Evolutionary conservation across 2,113 vertebrate genomes (phyloP).

Genomic region (Bufo gargarizans): DNA sequence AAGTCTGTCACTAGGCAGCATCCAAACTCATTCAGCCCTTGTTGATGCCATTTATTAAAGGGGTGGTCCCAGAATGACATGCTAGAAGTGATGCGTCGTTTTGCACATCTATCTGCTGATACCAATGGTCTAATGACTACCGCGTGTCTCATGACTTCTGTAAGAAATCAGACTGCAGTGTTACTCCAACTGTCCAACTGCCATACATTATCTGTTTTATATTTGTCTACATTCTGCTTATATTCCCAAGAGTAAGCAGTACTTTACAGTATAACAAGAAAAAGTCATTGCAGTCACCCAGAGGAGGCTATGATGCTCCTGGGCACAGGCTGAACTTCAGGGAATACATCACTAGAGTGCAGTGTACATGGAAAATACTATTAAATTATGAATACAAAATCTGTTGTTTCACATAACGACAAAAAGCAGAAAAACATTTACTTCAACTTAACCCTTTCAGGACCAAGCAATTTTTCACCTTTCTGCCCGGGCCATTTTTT

Average conservation of each 20-base stretch:
- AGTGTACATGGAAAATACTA: constrained; percentile 36
- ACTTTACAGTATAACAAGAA: constrained; percentile 37
- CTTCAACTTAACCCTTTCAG: neutral
- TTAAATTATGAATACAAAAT: constrained; percentile 49
- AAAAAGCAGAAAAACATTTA: neutral
- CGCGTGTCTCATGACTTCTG: neutral
- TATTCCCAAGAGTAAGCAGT: neutral
- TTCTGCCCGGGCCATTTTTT: too few relatives aligned
- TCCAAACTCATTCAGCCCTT: too few relatives aligned
- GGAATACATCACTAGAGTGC: constrained; percentile 49
- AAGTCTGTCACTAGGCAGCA: too few relatives aligned
- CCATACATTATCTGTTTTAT: neutral
- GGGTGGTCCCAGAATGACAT: too few relatives aligned
- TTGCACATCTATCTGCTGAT: too few relatives aligned
- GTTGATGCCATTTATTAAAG: too few relatives aligned
- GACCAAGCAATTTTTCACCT: neutral
- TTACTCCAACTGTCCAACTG: neutral
- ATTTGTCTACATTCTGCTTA: neutral
- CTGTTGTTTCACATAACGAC: constrained; percentile 43
- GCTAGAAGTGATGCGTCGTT: too few relatives aligned
- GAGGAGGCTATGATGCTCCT: constrained; percentile 35
- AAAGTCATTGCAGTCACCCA: constrained; percentile 42
- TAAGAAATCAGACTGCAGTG: neutral
- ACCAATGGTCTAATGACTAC: too few relatives aligned
- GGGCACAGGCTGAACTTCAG: constrained; percentile 43